Conservation (phyloP, 1,140 invertebrate species). For the Caerostris extrusa region DNA sequence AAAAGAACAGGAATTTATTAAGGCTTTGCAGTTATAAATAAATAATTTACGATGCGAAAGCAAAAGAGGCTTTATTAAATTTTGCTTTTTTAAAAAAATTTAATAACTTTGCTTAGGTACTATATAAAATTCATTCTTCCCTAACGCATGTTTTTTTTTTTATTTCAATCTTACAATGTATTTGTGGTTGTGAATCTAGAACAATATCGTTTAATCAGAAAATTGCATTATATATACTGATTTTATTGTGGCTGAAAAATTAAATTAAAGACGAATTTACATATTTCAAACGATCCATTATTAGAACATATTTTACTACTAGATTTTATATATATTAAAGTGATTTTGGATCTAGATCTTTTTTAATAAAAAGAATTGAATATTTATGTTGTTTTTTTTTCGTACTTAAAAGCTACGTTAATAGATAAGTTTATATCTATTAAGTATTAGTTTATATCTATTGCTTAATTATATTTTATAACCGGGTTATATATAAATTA, state of each 20-base stretch:
- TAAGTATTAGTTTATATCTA: no score
- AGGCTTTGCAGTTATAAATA: background rate
- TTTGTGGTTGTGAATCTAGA: background rate
- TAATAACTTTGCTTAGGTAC: background rate
- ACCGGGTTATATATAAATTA: no score
- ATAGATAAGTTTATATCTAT: no score
- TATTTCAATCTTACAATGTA: no score
- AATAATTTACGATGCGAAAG: background rate
- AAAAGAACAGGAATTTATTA: background rate
- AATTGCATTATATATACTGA: background rate
- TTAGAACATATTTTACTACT: no score
- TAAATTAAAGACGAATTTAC: background rate
- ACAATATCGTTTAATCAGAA: background rate
- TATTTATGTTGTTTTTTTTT: no score
- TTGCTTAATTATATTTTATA: no score
- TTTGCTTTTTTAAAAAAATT: background rate
- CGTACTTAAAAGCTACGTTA: no score
- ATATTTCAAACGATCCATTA: background rate
- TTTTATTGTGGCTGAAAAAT: background rate
- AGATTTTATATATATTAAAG: no score
- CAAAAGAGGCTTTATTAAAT: background rate
- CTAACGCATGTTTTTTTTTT: background rate
- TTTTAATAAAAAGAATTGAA: no score
- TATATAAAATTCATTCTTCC: background rate
- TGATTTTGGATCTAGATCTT: no score